A percentile compares a stretch with the other conserved stretches of the same genome.
Conservation (phyloP, 2,113 vertebrate species). For the Lasiurus cinereus region DNA sequence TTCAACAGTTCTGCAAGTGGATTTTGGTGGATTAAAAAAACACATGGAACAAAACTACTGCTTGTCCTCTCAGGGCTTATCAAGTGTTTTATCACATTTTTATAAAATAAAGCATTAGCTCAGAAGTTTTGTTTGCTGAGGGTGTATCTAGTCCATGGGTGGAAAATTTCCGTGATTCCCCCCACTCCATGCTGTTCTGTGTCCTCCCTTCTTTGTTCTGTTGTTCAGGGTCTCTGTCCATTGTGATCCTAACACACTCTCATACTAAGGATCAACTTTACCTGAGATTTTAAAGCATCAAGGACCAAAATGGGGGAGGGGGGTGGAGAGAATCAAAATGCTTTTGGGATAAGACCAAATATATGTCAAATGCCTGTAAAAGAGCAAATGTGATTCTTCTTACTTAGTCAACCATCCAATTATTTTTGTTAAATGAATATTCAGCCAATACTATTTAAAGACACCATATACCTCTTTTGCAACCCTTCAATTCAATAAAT, state of each 20-base stretch:
- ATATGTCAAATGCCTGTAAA: neutral
- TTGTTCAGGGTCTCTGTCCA: constrained; percentile 22
- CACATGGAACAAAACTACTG: neutral
- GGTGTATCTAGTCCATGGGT: constrained; percentile 47
- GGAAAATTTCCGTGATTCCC: constrained; percentile 57
- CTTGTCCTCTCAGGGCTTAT: neutral
- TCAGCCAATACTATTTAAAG: neutral
- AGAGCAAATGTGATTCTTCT: neutral
- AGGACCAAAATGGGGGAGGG: neutral
- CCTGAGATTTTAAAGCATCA: constrained; percentile 53
- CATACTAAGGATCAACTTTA: neutral
- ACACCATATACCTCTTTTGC: neutral
- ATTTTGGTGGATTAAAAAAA: constrained; percentile 9
- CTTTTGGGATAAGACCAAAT: neutral
- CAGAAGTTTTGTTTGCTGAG: constrained; percentile 63
- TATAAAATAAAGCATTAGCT: constrained; percentile 25
- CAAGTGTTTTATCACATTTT: constrained; percentile 46
- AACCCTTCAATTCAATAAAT: neutral
- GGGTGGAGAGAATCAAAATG: neutral
- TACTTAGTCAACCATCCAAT: neutral
- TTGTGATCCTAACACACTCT: neutral
- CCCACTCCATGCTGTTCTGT: neutral
- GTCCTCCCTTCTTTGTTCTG: constrained; percentile 46
- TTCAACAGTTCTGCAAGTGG: constrained; percentile 11
- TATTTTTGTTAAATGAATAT: neutral